Evolutionary conservation across 2,797 vertebrate species (phyloP).

Genomic region (Poeciliopsis infans): DNA sequence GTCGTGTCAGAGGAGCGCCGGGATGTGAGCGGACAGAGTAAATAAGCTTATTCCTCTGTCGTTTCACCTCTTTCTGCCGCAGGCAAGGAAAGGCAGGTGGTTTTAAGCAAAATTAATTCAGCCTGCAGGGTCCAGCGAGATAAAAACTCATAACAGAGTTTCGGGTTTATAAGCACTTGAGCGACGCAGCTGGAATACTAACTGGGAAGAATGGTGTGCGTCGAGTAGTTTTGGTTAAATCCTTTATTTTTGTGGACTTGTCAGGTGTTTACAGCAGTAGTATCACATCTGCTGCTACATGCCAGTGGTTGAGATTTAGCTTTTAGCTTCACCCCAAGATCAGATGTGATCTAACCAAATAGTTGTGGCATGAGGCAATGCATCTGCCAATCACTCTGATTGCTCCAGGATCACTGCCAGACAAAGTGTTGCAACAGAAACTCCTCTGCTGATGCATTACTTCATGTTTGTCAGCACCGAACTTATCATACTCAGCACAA

Average conservation of each 20-base stretch:
- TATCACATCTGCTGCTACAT: slow-evolving; percentile 39
- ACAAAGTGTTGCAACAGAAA: slow-evolving; percentile 27
- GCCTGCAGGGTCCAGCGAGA: slow-evolving; percentile 23
- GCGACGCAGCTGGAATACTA: slow-evolving; percentile 35
- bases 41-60: slow-evolving; percentile 38
- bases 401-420: slow-evolving; percentile 50
- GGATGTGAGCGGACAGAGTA: slow-evolving; percentile 36
- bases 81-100: slow-evolving; percentile 42
- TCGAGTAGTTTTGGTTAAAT: slow-evolving; percentile 19
- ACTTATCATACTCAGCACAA: not conserved
- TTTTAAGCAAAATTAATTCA: slow-evolving; percentile 49
- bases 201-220: slow-evolving; percentile 9
- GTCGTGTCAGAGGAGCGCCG: slow-evolving; percentile 25
- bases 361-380: slow-evolving; percentile 63
- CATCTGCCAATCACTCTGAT: slow-evolving; percentile 64
- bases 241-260: slow-evolving; percentile 28
- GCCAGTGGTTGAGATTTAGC: slow-evolving; percentile 50
- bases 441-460: not conserved
- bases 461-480: not conserved
- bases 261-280: slow-evolving; percentile 32
- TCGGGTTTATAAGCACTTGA: slow-evolving; percentile 38
- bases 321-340: slow-evolving; percentile 51
- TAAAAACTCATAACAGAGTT: slow-evolving; percentile 42
- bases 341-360: slow-evolving; percentile 55
- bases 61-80: slow-evolving; percentile 20